Conservation (phyloP, 2,113 vertebrate species). For the Lasiurus cinereus region DNA sequence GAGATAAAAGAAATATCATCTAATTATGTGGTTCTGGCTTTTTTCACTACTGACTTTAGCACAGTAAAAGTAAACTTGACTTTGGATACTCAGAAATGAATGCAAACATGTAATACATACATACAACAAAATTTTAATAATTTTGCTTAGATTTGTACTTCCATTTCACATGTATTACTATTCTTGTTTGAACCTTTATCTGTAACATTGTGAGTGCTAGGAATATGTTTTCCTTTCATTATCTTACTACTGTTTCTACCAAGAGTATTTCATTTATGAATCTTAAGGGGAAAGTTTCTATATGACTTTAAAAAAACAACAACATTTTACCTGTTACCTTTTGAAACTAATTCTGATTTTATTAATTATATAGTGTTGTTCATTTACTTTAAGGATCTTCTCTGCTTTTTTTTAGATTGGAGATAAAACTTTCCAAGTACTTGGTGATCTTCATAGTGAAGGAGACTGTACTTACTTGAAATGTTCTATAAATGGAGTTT, state of each 20-base stretch:
- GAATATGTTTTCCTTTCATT: neutral
- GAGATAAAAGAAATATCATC: neutral
- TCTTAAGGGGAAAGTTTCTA: neutral
- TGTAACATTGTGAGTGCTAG: neutral
- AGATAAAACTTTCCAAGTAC: slow-evolving; percentile 89
- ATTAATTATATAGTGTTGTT: neutral
- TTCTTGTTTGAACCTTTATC: slow-evolving; percentile 13
- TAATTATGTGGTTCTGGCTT: neutral
- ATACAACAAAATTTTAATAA: slow-evolving; percentile 14
- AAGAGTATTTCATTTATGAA: neutral
- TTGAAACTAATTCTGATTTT: slow-evolving; percentile 41
- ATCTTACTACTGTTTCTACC: neutral
- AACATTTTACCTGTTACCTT: neutral
- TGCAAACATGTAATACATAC: neutral
- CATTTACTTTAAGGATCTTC: slow-evolving; percentile 31
- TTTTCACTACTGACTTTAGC: neutral
- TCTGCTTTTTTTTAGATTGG: slow-evolving; percentile 87
- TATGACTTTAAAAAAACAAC: neutral
- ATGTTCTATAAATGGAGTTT: slow-evolving; percentile 91
- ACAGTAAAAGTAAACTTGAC: slow-evolving; percentile 9
- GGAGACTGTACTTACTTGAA: slow-evolving; percentile 89
- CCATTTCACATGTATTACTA: neutral
- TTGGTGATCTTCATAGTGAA: slow-evolving; percentile 90
- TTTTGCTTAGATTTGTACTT: slow-evolving; percentile 33
- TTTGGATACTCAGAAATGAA: slow-evolving; percentile 6